Conservation (phyloP, 2,113 vertebrate species). For the Macrotus californicus region DNA sequence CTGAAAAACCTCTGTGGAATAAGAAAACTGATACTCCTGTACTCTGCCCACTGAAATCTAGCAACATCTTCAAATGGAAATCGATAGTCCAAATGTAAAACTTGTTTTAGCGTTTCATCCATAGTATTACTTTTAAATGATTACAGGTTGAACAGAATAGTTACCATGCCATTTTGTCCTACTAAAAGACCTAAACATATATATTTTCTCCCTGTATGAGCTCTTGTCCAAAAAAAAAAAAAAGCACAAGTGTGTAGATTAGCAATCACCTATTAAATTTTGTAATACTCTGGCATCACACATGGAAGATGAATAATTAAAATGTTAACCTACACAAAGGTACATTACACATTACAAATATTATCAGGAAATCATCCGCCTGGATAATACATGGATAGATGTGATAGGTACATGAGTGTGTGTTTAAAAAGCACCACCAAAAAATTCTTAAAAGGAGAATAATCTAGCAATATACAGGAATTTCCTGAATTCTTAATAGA, state of each 20-base stretch:
- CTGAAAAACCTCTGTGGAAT: not conserved
- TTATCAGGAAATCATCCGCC: not conserved
- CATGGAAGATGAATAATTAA: not conserved
- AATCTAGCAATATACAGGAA: not conserved
- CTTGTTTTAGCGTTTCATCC: not conserved
- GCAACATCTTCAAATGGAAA: not conserved
- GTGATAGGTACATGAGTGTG: not conserved
- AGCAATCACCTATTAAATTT: not conserved
- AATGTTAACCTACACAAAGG: not conserved
- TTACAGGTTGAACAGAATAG: not conserved
- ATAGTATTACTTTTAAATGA: constrained; percentile 2
- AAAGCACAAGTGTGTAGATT: not conserved
- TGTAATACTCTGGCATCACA: not conserved
- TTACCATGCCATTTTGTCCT: not conserved
- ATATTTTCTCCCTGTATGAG: not conserved
- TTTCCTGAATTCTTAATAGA: not conserved
- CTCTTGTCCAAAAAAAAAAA: not conserved
- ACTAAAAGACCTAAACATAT: not conserved
- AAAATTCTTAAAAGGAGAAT: not conserved
- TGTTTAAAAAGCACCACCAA: not conserved
- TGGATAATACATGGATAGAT: not conserved
- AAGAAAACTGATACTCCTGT: not conserved
- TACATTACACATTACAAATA: not conserved
- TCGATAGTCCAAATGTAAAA: not conserved
- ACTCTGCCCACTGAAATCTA: not conserved